Evolutionary conservation across 2,888 invertebrate species (phyloP).

Genomic region (Digitonthophagus gazella): DNA sequence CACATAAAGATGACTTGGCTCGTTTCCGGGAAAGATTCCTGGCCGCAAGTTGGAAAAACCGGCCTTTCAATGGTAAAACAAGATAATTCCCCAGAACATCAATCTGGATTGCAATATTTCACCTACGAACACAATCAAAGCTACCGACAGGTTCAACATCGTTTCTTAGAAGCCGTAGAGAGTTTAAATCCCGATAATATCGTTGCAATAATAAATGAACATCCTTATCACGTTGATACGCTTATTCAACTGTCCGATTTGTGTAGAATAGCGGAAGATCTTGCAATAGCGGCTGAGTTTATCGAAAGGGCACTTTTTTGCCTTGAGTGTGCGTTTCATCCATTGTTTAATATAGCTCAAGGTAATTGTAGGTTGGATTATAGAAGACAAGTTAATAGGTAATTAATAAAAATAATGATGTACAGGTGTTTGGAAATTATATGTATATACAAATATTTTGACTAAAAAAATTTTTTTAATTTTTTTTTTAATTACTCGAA

Average conservation of each 20-base stretch:
- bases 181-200: constrained; percentile 76
- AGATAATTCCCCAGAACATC: constrained; percentile 52
- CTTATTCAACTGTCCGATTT: constrained; percentile 79
- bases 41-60: constrained; percentile 69
- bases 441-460: too few relatives aligned
- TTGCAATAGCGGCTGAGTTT: constrained; percentile 73
- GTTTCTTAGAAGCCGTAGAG: constrained; percentile 76
- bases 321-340: constrained; percentile 76
- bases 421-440: background rate
- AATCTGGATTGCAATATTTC: constrained; percentile 61
- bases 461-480: too few relatives aligned
- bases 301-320: constrained; percentile 76
- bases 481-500: too few relatives aligned
- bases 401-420: constrained; percentile 29
- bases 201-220: constrained; percentile 68
- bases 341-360: constrained; percentile 72
- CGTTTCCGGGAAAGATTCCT: constrained; percentile 67
- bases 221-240: constrained; percentile 80
- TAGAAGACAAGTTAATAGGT: constrained; percentile 77
- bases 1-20: constrained; percentile 65
- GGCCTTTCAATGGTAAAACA: constrained; percentile 71
- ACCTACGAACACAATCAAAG: constrained; percentile 70
- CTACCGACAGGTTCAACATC: constrained; percentile 72
- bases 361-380: constrained; percentile 77
- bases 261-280: constrained; percentile 75